A percentile compares a stretch with the other conserved stretches of the same genome.
Evolutionary conservation across 92 coral and sea anemone genomes (phyloP).

Genomic region (Epizoanthus stellaris): DNA sequence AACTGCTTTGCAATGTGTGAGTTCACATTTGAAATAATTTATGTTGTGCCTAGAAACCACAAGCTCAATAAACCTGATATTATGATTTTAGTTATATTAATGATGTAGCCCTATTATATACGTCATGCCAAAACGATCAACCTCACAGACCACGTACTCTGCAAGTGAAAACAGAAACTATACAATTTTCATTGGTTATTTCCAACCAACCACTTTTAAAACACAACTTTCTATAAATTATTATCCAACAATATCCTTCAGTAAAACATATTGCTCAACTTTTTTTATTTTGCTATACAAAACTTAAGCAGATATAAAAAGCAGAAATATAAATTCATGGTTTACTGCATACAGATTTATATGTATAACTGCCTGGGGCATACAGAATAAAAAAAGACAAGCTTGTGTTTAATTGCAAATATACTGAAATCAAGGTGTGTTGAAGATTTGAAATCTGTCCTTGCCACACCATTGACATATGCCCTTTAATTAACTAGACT

Average conservation of each 20-base stretch:
- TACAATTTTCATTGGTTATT: not conserved
- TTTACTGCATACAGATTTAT: not conserved
- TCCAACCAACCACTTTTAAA: not conserved
- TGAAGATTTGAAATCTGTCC: not conserved
- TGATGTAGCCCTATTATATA: slow-evolving; percentile 6
- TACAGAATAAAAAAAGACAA: not conserved
- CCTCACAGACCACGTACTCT: not conserved
- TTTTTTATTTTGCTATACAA: not conserved
- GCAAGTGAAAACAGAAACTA: not conserved
- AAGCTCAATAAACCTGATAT: slow-evolving; percentile 12
- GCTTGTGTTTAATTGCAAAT: slow-evolving; percentile 14
- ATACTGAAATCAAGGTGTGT: slow-evolving; percentile 20
- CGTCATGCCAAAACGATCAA: not conserved
- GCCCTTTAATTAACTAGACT: slow-evolving; percentile 4
- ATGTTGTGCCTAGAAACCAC: slow-evolving; percentile 20
- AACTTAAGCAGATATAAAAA: slow-evolving; percentile 10
- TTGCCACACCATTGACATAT: not conserved
- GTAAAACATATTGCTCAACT: not conserved
- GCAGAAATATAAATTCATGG: slow-evolving; percentile 17
- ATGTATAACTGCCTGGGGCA: not conserved
- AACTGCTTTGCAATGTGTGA: not conserved
- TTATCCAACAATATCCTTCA: too few species aligned
- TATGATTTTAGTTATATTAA: slow-evolving; percentile 1
- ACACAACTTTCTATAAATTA: too few species aligned
- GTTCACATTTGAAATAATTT: not conserved